A percentile compares a stretch with the other conserved stretches of the same genome.
phyloP scores from a whole-genome alignment of 2,888 invertebrate species.

The Parnassius glacialis region DNA sequence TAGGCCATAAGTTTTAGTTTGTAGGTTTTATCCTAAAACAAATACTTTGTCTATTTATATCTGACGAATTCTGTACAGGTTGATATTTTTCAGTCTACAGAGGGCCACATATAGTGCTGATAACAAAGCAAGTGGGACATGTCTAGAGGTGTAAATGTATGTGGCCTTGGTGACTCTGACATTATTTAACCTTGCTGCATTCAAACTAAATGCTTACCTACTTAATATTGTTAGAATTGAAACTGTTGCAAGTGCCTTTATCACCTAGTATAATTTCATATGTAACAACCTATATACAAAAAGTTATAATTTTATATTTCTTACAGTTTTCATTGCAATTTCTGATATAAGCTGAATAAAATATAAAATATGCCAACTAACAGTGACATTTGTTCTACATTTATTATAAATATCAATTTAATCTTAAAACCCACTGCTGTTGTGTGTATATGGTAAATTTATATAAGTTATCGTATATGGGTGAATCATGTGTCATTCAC shows the following conservation, averaged over 20 bases:
- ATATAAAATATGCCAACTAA: no score
- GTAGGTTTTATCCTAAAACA: background rate
- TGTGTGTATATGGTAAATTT: background rate
- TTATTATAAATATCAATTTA: no score
- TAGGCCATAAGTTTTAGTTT: no score
- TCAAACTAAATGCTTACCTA: slow-evolving; percentile 27
- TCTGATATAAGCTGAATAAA: no score
- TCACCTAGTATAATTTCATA: background rate
- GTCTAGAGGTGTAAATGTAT: slow-evolving; percentile 19
- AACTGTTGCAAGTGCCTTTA: no score
- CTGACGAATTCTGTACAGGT: no score
- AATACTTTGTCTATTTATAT: background rate
- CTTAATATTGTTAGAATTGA: background rate
- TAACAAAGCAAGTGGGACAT: slow-evolving; percentile 27
- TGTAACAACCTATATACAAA: background rate
- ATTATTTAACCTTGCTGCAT: slow-evolving; percentile 31
- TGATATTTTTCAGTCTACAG: background rate
- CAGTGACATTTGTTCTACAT: no score
- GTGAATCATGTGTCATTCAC: slow-evolving; percentile 23
- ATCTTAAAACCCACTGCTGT: no score
- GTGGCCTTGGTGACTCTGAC: slow-evolving; percentile 28
- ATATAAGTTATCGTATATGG: background rate
- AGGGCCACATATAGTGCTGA: slow-evolving; percentile 22
- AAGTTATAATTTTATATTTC: no score
- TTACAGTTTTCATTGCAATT: no score